phyloP scores from a whole-genome alignment of 35 echinoderm and acorn worm species.

The Ophiothrix spiculata region DNA sequence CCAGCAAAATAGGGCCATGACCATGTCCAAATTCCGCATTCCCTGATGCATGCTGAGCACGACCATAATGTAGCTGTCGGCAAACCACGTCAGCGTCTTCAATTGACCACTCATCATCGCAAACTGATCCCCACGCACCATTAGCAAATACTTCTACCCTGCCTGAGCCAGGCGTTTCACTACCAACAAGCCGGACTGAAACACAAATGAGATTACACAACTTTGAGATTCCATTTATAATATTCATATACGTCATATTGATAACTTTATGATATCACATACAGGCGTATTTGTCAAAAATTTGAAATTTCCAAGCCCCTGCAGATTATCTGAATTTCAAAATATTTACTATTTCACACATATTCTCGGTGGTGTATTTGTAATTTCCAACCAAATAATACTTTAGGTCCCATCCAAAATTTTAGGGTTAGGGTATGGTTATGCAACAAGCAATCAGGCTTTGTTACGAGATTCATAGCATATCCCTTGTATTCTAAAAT shows the following conservation, averaged over 20 bases:
- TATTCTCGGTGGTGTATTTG: neutral
- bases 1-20: constrained; percentile 36
- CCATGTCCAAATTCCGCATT: constrained; percentile 37
- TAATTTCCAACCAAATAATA: no score
- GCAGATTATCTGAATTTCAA: neutral
- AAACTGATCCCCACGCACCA: constrained; percentile 34
- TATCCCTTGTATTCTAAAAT: no score
- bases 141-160: constrained; percentile 31
- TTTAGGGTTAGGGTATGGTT: no score
- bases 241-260: neutral
- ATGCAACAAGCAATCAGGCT: no score
- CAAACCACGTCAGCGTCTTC: constrained; percentile 48
- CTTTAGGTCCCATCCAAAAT: no score
- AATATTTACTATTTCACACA: neutral
- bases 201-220: no score
- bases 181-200: constrained; percentile 20
- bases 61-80: constrained; percentile 15
- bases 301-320: neutral
- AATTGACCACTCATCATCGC: constrained; percentile 22
- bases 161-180: neutral
- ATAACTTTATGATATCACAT: neutral
- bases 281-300: neutral
- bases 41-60: neutral
- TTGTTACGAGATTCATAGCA: no score
- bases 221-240: neutral